Evolutionary conservation across 1,140 invertebrate species (phyloP), one percentile per base, ranked within the genome.

Genomic region (Listronotus bonariensis): DNA sequence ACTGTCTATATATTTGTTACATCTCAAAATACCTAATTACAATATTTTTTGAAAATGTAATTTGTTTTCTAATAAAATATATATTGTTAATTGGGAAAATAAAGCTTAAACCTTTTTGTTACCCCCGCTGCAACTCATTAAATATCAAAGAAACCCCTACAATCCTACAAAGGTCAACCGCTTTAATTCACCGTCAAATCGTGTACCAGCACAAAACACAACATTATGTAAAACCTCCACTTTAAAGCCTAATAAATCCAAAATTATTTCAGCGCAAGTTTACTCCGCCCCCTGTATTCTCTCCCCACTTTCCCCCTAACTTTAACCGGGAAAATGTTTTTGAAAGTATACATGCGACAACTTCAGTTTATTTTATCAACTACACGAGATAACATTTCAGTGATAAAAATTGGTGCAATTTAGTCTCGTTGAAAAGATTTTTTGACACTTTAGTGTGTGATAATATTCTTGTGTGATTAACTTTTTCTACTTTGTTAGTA

Each of bases 181-280:
- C 54, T 18, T 20, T 43, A 56, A 56, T 42, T 45, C 54, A 41
- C n/a, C 60, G 51, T 63, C 49, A 63, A 63, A 63, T 63, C 49
- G 49, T 60, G 57, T 60, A 26, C 56, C 46, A 48, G 52, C 32
- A 65, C 63, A 65, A 65, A 64, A 65, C 63, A 59, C 49, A 59
- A 65, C 54, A 65, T 58, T 56, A 65, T 48, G 52, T 58, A 65
- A 65, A 65, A 59, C 56, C 48, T 20, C 63, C 54, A 65, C 63
- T 61, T 54, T 54, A 40, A 36, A 48, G 18, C 52, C 48, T 60
- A 54, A 67, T 67, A 62, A 67, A 62, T 63, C 54, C 32, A 4
- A 45, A 45, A 59, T 58, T 53, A 58, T 41, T 52, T 60, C 46
- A 9, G 45, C 61, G 45, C 48, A 52, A 42, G 49, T 57, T 48